phyloP scores from a whole-genome alignment of 2,888 invertebrate species.

The Agriopis aurantiaria region DNA sequence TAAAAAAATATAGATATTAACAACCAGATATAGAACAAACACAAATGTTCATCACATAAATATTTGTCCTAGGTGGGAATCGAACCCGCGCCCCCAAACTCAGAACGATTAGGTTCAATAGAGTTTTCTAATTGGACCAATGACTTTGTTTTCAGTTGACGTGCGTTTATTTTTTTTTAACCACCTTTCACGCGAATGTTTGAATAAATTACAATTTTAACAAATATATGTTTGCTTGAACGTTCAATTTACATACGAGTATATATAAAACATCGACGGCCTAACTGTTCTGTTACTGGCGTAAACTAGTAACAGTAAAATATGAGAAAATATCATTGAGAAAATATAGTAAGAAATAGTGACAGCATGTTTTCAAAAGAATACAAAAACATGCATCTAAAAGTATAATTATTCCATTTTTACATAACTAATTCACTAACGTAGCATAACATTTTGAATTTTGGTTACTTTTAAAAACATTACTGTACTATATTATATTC shows the following conservation, averaged over 20 bases:
- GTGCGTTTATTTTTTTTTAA: background rate
- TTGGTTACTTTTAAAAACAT: background rate
- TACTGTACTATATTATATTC: no score
- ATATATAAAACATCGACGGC: background rate
- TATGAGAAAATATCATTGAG: background rate
- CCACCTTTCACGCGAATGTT: background rate
- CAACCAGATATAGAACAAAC: no score
- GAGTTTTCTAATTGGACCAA: no score
- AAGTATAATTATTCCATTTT: background rate
- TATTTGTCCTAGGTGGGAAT: no score
- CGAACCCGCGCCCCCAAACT: no score
- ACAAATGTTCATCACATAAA: no score
- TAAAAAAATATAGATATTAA: no score
- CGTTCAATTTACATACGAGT: background rate
- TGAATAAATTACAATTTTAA: conserved; percentile 8
- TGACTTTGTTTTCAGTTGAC: background rate
- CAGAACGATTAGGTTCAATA: no score
- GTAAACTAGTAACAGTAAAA: background rate
- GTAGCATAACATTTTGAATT: background rate
- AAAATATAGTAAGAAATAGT: background rate
- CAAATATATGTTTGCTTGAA: background rate
- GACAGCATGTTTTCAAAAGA: background rate
- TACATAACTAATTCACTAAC: background rate
- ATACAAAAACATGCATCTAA: conserved; percentile 3
- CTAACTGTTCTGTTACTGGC: background rate